Evolutionary conservation across 2,888 invertebrate species (phyloP), one percentile per base, ranked within the genome.

Genomic region (Pollenia amentaria): DNA sequence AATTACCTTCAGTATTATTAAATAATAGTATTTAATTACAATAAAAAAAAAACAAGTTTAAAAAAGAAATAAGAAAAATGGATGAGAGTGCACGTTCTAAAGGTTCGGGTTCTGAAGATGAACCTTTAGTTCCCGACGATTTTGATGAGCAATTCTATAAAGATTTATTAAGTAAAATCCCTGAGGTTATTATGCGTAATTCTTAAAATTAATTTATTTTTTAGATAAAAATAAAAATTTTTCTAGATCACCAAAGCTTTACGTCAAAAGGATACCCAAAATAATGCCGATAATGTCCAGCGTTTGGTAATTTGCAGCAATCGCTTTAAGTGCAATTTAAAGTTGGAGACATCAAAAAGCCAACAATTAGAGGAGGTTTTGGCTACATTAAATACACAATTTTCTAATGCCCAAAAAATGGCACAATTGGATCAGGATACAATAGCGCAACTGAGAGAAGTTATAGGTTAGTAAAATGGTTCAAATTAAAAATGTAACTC

Each of bases 61-160:
- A 60, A 83, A 72, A 62, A 86, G 60, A 84, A 11, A 42, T n/a
- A 46, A 40, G 12, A 65, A 73, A 72, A 8, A 87, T 87, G 86
- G 83, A 69, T 69, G 87, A 82, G 16, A 89, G 89, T 69, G 88
- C 80, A 7, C 89, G 83, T 62, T 92, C 92, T 2, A 92, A 92
- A 80, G 92, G 91, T 75, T 92, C 93, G 0, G 93, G 91, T 9
- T 93, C 92, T 11, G 93, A 93, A 80, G 93, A 93, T 87, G 93
- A 93, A 85, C 92, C 93, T 2, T 77, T 93, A 65, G 92, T 93
- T 29, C 93, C 93, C 9, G 92, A 93, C 53, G 90, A 91, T 18
- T 92, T 93, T 21, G 93, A 93, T 75, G 93, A 93, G 87, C 93
- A 93, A 57, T 93, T 91, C 82, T 92, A 89, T 67, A 89, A 89